Base-by-base conservation (phyloP, 2,888 invertebrate species). In the Pheosia gnoma region DNA sequence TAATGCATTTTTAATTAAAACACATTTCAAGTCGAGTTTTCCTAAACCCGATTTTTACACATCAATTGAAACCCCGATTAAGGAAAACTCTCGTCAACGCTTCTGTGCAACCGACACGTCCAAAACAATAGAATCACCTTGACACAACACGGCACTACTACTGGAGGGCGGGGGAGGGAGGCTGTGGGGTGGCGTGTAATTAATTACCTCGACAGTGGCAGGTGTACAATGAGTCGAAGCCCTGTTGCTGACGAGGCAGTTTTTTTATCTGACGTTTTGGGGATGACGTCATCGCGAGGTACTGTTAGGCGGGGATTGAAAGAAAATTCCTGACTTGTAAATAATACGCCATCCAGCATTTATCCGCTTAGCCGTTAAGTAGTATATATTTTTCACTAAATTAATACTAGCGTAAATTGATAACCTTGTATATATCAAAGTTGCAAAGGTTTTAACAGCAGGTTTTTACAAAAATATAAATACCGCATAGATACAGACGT, bases 191-290 rank as follows among this genome's bases (percentile, higher is more conserved):
- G 73, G 77, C 74, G 67, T 77, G 78, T 92, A 91, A 92, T 92
- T 92, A 91, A 92, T 91, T 86, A 91, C 84, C 75, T 77, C 78
- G 66, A 79, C 84, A 84, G 83, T 92, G 92, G 91, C 92, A 93
- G 92, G 91, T 93, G 91, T 88, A 90, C 91, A 90, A 91, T 91
- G 91, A 89, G 83, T 81, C 79, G 79, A 75, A 81, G 80, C 67
- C 74, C 79, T 81, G 85, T 63, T 70, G 74, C 80, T 91, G 91
- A 91, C 89, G 85, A 73, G 67, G 88, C 87, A 74, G 75, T 86
- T 89, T 90, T 88, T 88, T 87, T 75, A 75, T 74, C 71, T 68
- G 62, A 59, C 57, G 45, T 59, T 59, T 39, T 49, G 64, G 53
- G 3, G 62, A 62, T 66, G 67, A 65, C 74, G 66, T 68, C 67